phyloP scores from a whole-genome alignment of 2,888 invertebrate species.

The Rhorus exstirpatorius region DNA sequence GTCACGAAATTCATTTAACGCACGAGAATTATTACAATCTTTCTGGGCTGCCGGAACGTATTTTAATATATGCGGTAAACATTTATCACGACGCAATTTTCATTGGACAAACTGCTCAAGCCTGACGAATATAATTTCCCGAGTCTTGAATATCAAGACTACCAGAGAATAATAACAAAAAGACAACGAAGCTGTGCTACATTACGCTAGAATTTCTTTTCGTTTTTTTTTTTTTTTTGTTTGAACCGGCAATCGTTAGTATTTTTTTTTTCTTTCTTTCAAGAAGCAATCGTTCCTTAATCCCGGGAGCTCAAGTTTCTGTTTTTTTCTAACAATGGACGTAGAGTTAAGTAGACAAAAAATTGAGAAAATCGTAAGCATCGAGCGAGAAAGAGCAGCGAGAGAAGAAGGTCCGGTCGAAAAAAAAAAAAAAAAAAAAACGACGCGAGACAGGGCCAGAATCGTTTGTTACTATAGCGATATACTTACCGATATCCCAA shows the following conservation, averaged over 20 bases:
- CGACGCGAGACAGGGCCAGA: constrained; percentile 35
- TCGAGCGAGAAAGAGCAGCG: not conserved
- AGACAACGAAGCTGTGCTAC: too few species aligned
- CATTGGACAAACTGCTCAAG: not conserved
- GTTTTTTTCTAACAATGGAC: constrained; percentile 9
- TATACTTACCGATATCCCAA: constrained; percentile 68
- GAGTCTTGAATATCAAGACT: not conserved
- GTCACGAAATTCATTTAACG: constrained; percentile 3
- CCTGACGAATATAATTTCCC: not conserved
- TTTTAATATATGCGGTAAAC: not conserved
- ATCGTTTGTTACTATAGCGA: constrained; percentile 66
- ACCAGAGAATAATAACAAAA: not conserved
- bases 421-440: constrained; percentile 49
- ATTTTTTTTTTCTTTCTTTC: too few species aligned
- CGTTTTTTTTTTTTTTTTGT: too few species aligned
- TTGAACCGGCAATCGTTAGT: too few species aligned
- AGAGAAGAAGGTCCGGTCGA: constrained; percentile 26
- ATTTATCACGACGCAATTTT: not conserved
- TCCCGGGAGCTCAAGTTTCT: not conserved
- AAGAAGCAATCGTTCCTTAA: not conserved
- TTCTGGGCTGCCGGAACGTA: not conserved
- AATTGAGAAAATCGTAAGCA: not conserved
- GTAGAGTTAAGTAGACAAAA: constrained; percentile 4
- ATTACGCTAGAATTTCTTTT: not conserved
- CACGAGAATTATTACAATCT: not conserved